Evolutionary conservation across 2,113 vertebrate genomes (phyloP).

Genomic region (Chunga burmeisteri): DNA sequence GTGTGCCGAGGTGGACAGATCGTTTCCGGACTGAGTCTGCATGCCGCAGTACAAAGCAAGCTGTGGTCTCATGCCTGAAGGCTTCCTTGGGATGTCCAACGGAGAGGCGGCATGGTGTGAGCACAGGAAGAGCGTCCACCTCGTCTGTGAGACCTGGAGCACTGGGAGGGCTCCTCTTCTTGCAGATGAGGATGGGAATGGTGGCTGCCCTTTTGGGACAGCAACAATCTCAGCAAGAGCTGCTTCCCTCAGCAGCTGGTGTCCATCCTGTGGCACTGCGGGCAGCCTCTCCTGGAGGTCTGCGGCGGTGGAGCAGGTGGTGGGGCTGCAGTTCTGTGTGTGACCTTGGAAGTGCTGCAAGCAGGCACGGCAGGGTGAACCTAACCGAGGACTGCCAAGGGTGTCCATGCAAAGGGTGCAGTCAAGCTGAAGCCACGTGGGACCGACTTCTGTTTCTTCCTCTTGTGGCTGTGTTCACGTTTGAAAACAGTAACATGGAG

Average conservation of each 20-base stretch:
- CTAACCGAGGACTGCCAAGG: fast-evolving
- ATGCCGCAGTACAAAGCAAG: neutral
- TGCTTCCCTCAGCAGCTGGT: neutral
- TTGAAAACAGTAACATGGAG: neutral
- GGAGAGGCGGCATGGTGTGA: fast-evolving
- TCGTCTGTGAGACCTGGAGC: neutral
- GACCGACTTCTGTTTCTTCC: neutral
- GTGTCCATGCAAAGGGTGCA: neutral
- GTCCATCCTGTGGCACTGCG: neutral
- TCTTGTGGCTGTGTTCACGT: neutral
- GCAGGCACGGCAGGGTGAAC: fast-evolving
- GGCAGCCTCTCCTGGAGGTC: neutral
- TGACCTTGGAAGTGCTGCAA: neutral
- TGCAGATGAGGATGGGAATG: neutral
- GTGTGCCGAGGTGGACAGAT: fast-evolving
- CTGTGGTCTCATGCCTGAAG: neutral
- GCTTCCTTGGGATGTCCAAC: neutral
- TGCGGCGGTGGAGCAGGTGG: neutral
- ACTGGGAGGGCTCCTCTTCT: neutral
- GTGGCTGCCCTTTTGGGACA: neutral
- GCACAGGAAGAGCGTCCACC: neutral
- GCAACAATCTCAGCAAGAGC: neutral
- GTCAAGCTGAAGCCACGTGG: neutral
- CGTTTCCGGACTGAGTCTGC: neutral
- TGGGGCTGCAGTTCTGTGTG: neutral